Evolutionary conservation across 2,113 vertebrate species (phyloP), one percentile per base, ranked within the genome.

Genomic region (Rhynchopsitta pachyrhyncha): DNA sequence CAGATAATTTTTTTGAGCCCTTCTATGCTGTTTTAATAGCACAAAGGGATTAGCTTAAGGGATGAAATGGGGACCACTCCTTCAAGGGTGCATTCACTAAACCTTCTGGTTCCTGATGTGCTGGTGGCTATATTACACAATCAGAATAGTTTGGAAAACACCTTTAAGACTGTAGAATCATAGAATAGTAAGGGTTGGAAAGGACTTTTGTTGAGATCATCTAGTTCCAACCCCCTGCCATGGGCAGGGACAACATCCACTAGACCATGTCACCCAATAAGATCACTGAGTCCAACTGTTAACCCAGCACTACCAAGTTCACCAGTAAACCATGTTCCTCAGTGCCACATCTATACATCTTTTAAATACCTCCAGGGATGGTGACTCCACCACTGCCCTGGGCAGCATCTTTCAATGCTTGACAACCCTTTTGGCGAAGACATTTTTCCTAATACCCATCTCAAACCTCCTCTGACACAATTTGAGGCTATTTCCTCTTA

Each of bases 101-200:
- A 63, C 25, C 22, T 60, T 28, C 67, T 35, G 27, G 31, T 37
- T 76, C 53, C 49, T 1, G 0, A 28, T 9, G 24, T 0, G 0
- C 15, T 47, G 39, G 31, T 62, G n/a, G n/a, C 20, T 70, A 35
- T 27, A 59, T n/a, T n/a, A 35, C n/a, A 59, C 33, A 59, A 16
- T 59, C 57, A 59, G 57, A 59, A 59, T 59, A 59, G 57, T 35
- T 24, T 24, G n/a, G 57, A 35, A 59, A 59, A 35, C 57, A 35
- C 33, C 33, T 59, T n/a, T 59, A 59, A 35, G 57, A 59, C 7
- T 7, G 14, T 35, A 59, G 33, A 23, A 59, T 59, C 33, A 23
- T n/a, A n/a, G 33, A 16, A 59, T 35, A 59, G 33, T 59, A 35
- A 35, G 22, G 33, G 13, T 35, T 59, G 57, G 57, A 59, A 59